Evolutionary conservation across 2,888 invertebrate genomes (phyloP).

Genomic region (Molorchus minor): DNA sequence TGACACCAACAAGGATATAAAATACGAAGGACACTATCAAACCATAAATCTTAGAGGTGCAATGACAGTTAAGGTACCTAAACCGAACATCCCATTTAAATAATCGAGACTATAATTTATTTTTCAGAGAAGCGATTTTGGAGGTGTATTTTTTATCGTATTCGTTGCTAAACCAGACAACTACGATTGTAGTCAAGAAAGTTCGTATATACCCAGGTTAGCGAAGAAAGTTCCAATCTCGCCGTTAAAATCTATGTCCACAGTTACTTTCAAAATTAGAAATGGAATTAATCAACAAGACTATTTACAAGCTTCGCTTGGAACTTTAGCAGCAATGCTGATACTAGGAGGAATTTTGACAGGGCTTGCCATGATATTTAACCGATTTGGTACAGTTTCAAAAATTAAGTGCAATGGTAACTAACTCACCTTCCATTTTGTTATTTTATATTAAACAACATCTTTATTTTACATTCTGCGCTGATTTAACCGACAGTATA

Average conservation of each 20-base stretch:
- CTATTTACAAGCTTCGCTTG: slow-evolving; percentile 68
- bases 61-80: slow-evolving; percentile 76
- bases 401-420: slow-evolving; percentile 29
- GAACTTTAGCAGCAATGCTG: slow-evolving; percentile 66
- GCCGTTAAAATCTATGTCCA: slow-evolving; percentile 50
- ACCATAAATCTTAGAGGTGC: slow-evolving; percentile 82
- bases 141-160: slow-evolving; percentile 80
- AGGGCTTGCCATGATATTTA: slow-evolving; percentile 55
- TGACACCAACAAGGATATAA: slow-evolving; percentile 79
- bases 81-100: too few relatives aligned
- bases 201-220: slow-evolving; percentile 50
- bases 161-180: slow-evolving; percentile 78
- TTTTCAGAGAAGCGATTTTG: slow-evolving; percentile 73
- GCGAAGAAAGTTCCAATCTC: slow-evolving; percentile 9
- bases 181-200: slow-evolving; percentile 64
- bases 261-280: slow-evolving; percentile 64
- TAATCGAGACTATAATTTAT: too few relatives aligned
- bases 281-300: slow-evolving; percentile 69
- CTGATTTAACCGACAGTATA: too few relatives aligned
- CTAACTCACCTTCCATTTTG: too few relatives aligned
- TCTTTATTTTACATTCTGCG: too few relatives aligned
- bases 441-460: too few relatives aligned
- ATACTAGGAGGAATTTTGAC: slow-evolving; percentile 65
- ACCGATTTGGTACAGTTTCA: slow-evolving; percentile 49
- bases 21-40: slow-evolving; percentile 78